These are phyloP conservation scores for Helicolenus hilgendorfi DNA, from an alignment of 2,797 vertebrate genomes.

Conservation along the genomic window DNA sequence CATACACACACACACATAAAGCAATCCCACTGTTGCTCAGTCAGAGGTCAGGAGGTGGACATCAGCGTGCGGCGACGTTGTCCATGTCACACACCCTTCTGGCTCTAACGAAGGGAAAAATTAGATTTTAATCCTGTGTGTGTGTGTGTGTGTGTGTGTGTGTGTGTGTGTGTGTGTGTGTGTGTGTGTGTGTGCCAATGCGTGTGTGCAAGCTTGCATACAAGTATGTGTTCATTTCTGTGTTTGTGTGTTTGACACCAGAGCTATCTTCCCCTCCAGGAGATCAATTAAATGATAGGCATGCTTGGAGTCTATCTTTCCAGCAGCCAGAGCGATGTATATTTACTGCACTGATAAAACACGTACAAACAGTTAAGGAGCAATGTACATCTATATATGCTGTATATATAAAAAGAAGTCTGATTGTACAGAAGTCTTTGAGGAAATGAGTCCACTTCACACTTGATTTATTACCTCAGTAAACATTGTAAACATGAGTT, in stretches of 20 bases:
- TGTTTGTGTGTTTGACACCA: constrained; percentile 24
- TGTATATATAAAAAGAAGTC: not conserved
- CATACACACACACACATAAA: constrained; percentile 10
- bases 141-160: constrained; percentile 11
- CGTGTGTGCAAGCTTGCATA: constrained; percentile 4
- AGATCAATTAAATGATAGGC: constrained; percentile 83
- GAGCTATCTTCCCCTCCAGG: constrained; percentile 27
- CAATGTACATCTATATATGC: not conserved
- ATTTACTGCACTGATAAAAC: constrained; percentile 26
- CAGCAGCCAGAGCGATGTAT: constrained; percentile 13
- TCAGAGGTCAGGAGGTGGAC: constrained; percentile 65
- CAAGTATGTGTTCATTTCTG: not conserved
- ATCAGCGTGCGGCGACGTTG: constrained; percentile 20
- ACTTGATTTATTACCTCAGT: no score
- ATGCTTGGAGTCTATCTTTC: constrained; percentile 42
- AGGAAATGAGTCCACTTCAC: fast-evolving
- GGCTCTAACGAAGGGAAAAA: constrained; percentile 59
- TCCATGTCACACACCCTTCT: constrained; percentile 63
- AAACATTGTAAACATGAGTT: no score
- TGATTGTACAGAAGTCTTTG: no score
- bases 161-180: not conserved
- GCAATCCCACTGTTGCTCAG: constrained; percentile 47
- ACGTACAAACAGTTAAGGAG: constrained; percentile 17
- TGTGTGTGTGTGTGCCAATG: not conserved
- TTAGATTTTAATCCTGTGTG: constrained; percentile 59